Conservation (phyloP, 2,888 invertebrate species). For the Eulithis testata region DNA sequence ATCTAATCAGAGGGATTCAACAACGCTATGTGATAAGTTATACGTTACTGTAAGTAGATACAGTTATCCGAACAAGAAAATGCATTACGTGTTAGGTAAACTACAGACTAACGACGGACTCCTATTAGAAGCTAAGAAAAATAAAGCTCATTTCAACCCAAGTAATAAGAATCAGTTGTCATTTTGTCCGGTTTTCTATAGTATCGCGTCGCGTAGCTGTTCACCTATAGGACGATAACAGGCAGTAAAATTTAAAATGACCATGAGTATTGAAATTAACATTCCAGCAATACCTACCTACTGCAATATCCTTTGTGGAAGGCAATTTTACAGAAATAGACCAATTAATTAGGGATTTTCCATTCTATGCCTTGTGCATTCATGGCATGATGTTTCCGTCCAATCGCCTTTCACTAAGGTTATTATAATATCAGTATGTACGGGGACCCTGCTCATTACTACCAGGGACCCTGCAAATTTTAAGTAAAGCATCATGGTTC, state of each 20-base stretch:
- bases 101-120: no score
- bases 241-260: conserved; percentile 15
- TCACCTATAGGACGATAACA: background rate
- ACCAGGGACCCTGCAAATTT: no score
- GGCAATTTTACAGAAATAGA: conserved; percentile 25
- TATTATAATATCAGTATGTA: background rate
- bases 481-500: no score
- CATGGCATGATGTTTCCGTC: conserved; percentile 6
- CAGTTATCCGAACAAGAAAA: no score
- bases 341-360: conserved; percentile 21
- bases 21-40: no score
- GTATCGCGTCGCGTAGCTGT: background rate
- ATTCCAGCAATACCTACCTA: conserved; percentile 12
- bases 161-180: no score
- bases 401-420: background rate
- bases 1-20: no score
- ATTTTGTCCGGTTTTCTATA: background rate
- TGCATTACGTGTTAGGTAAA: no score
- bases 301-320: conserved; percentile 28
- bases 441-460: no score
- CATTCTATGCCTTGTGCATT: conserved; percentile 15
- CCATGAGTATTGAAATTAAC: conserved; percentile 25
- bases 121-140: no score
- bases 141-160: no score
- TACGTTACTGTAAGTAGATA: no score